These are phyloP conservation scores for Zoanthus solanderi DNA, from an alignment of 92 coral and sea anemone genomes.

Conservation along the genomic window DNA sequence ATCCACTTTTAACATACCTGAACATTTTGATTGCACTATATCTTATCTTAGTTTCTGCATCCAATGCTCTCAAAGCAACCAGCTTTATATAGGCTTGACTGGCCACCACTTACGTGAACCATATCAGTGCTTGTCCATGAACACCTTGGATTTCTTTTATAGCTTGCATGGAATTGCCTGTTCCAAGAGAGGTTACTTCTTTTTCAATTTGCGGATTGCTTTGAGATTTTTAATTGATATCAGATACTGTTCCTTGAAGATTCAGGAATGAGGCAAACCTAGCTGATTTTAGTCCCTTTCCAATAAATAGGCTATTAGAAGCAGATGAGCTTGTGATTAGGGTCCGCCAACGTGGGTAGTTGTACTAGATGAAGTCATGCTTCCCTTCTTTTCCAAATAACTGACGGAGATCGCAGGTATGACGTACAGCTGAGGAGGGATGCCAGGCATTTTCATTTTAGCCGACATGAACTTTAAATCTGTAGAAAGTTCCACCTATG, in stretches of 20 bases:
- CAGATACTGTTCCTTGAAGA: neutral
- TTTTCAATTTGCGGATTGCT: no score
- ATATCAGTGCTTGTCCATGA: no score
- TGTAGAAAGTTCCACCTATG: constrained; percentile 61
- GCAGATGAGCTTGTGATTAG: constrained; percentile 3
- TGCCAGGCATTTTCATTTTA: constrained; percentile 7
- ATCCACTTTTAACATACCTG: no score
- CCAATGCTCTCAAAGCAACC: no score
- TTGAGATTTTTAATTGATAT: no score
- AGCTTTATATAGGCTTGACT: no score
- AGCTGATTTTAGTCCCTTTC: constrained; percentile 46
- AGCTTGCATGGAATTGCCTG: no score
- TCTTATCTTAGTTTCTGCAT: no score
- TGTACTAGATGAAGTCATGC: constrained; percentile 43
- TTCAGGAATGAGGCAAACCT: constrained; percentile 26
- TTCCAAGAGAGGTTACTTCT: no score
- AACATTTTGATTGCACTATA: no score
- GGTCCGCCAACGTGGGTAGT: constrained; percentile 53
- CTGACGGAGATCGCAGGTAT: constrained; percentile 44
- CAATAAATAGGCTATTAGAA: constrained; percentile 33
- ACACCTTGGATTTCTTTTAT: no score
- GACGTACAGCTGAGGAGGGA: constrained; percentile 56
- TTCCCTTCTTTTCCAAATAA: neutral
- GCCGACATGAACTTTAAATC: constrained; percentile 54
- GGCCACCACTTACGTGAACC: no score